phyloP scores from a whole-genome alignment of 1,140 invertebrate genomes.

The Drosophila gunungcola region DNA sequence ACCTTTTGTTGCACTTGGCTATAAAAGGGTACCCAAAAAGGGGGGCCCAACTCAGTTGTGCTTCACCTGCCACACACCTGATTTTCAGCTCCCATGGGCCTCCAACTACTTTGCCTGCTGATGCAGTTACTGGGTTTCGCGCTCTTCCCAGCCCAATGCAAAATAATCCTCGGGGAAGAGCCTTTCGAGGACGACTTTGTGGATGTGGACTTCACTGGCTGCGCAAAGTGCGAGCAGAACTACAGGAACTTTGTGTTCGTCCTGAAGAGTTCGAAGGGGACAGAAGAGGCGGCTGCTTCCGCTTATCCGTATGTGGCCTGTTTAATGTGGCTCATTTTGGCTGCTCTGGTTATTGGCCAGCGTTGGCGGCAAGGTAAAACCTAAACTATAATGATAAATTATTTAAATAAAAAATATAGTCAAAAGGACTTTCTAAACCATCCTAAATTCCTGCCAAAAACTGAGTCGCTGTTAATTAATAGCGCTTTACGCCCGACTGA shows the following conservation, averaged over 20 bases:
- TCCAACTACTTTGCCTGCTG: slow-evolving; percentile 6
- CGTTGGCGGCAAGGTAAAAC: slow-evolving; percentile 30
- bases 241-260: slow-evolving; percentile 60
- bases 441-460: neutral
- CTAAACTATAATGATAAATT: neutral
- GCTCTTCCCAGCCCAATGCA: slow-evolving; percentile 1
- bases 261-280: slow-evolving; percentile 5
- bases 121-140: slow-evolving; percentile 10
- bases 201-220: slow-evolving; percentile 34
- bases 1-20: neutral
- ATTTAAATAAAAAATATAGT: too few species aligned
- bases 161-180: slow-evolving; percentile 8
- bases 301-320: slow-evolving; percentile 42
- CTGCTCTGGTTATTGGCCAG: slow-evolving; percentile 21
- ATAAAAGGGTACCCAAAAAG: neutral
- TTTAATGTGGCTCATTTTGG: slow-evolving; percentile 55
- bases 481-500: neutral
- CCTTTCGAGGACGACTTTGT: slow-evolving; percentile 56
- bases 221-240: slow-evolving; percentile 45
- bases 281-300: slow-evolving; percentile 9
- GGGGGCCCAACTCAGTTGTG: neutral
- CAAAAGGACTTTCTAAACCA: too few species aligned
- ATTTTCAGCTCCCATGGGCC: neutral
- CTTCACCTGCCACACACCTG: neutral
- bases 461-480: neutral